Evolutionary conservation across 2,113 vertebrate species (phyloP).

Genomic region (Hippopotamus amphibius): DNA sequence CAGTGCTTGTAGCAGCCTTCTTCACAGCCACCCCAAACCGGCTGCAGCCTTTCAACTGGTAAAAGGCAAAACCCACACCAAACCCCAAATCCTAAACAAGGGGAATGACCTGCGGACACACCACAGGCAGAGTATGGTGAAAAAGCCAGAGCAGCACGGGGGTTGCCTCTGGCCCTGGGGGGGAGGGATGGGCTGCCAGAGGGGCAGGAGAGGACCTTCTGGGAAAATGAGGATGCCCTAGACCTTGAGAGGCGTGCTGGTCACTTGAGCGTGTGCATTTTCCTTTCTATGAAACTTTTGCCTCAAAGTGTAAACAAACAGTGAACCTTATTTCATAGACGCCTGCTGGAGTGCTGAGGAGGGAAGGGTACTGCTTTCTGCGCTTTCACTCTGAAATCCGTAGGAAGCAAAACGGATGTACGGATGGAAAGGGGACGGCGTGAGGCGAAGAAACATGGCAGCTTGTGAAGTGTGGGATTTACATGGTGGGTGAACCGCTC

Average conservation of each 20-base stretch:
- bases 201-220: background rate
- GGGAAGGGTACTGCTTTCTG: rapidly evolving
- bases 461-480: background rate
- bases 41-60: rapidly evolving
- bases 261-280: background rate
- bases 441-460: rapidly evolving
- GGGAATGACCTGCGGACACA: background rate
- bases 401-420: background rate
- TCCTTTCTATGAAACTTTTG: background rate
- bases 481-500: background rate
- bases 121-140: background rate
- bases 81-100: too few relatives aligned
- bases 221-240: background rate
- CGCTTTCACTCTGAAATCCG: rapidly evolving
- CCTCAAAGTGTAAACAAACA: background rate
- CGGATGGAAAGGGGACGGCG: rapidly evolving
- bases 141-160: rapidly evolving
- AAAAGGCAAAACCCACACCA: background rate
- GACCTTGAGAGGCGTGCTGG: background rate
- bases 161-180: rapidly evolving
- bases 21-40: rapidly evolving
- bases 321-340: rapidly evolving
- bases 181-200: rapidly evolving
- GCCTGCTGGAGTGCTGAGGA: rapidly evolving
- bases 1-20: rapidly evolving